Conservation (phyloP, 2,888 invertebrate species). For the Horisme vitalbata region DNA sequence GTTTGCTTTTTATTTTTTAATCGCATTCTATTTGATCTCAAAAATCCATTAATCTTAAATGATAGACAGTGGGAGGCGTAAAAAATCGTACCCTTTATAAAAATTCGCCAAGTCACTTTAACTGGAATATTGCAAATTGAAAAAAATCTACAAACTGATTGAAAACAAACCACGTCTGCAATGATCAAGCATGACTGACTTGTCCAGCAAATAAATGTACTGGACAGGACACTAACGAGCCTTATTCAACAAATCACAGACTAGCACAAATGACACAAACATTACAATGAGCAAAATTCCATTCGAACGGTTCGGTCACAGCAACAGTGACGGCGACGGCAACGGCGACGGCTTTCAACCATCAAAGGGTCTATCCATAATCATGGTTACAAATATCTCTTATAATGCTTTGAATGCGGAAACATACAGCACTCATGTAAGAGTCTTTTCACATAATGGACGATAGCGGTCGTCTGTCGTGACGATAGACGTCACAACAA, state of each 20-base stretch:
- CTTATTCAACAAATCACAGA: conserved; percentile 63
- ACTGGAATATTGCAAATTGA: background rate
- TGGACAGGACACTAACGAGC: conserved; percentile 68
- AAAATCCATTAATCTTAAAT: conserved; percentile 14
- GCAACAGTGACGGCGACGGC: no score
- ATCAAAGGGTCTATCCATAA: no score
- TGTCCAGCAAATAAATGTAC: conserved; percentile 55
- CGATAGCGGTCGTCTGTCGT: no score
- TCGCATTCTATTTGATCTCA: background rate
- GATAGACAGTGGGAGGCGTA: conserved; percentile 11
- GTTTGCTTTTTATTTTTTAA: background rate
- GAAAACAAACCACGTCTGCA: conserved; percentile 23
- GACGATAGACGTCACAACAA: no score
- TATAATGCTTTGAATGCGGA: no score
- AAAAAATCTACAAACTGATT: conserved; percentile 10
- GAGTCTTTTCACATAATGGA: no score
- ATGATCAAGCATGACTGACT: conserved; percentile 56
- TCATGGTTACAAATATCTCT: no score
- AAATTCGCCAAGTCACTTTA: conserved; percentile 11
- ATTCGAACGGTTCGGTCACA: no score
- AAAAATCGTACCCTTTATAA: conserved; percentile 6
- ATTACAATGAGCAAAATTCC: no score
- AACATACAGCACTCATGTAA: no score
- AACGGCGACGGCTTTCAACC: no score
- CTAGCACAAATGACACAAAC: conserved; percentile 26